Percentiles rank a stretch among this genome's conserved stretches.
Conservation (phyloP, 2,113 vertebrate genomes). For the Oenanthe melanoleuca region DNA sequence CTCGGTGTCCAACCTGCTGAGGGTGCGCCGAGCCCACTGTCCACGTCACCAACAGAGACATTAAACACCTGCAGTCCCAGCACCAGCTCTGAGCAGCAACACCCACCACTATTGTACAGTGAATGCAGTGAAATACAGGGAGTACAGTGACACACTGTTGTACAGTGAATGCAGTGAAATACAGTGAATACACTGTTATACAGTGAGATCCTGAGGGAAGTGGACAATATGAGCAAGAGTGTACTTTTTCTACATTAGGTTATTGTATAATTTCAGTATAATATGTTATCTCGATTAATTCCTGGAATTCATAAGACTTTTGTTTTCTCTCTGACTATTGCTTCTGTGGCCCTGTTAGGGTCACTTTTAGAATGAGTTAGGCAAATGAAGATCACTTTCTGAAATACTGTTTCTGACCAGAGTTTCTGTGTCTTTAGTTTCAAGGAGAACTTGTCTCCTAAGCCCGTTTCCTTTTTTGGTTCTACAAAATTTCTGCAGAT, state of each 20-base stretch:
- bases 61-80: neutral
- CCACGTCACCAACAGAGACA: rapidly evolving
- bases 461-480: neutral
- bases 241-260: neutral
- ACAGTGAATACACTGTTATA: neutral
- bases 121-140: neutral
- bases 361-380: neutral
- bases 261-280: neutral
- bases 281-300: neutral
- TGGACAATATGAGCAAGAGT: neutral
- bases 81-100: neutral
- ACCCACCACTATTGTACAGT: neutral
- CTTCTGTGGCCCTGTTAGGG: neutral
- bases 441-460: neutral
- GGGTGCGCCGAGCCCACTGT: neutral
- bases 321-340: neutral
- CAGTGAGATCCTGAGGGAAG: neutral
- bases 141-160: neutral
- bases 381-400: neutral
- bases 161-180: neutral
- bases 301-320: neutral
- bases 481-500: neutral
- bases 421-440: neutral
- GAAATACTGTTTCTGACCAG: neutral
- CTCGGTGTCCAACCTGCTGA: neutral